Evolutionary conservation across 2,888 invertebrate genomes (phyloP).

Genomic region (Sphinx pinastri): DNA sequence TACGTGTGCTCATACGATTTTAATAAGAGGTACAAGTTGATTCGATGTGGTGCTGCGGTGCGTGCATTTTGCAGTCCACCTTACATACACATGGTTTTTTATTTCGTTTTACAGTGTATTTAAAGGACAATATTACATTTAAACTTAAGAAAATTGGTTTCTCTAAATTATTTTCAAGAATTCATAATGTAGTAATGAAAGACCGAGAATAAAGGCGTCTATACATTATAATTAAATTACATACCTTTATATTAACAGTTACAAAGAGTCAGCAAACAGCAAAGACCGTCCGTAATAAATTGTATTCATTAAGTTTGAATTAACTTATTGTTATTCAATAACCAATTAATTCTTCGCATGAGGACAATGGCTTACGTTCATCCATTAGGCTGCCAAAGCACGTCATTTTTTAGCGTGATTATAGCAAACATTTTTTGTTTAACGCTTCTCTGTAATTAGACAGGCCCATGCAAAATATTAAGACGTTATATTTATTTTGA

Average conservation of each 20-base stretch:
- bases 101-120: not conserved
- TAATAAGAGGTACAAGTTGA: constrained; percentile 13
- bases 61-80: not conserved
- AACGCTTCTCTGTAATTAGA: not conserved
- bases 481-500: constrained; percentile 8
- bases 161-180: too few relatives aligned
- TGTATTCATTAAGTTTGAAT: constrained; percentile 1
- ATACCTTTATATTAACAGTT: not conserved
- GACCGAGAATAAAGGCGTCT: not conserved
- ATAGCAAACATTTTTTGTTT: not conserved
- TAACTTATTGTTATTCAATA: constrained; percentile 10
- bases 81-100: not conserved
- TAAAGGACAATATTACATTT: too few relatives aligned
- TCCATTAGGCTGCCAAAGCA: constrained; percentile 2
- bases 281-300: not conserved
- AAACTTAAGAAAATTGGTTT: too few relatives aligned
- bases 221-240: not conserved
- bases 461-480: constrained; percentile 14
- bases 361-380: not conserved
- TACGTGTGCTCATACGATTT: constrained; percentile 46
- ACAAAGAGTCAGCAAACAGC: not conserved
- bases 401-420: not conserved
- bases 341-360: not conserved
- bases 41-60: not conserved
- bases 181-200: too few relatives aligned